These are phyloP conservation scores for Siniperca obscura DNA, from an alignment of 2,797 vertebrate species.

Conservation along the genomic window DNA sequence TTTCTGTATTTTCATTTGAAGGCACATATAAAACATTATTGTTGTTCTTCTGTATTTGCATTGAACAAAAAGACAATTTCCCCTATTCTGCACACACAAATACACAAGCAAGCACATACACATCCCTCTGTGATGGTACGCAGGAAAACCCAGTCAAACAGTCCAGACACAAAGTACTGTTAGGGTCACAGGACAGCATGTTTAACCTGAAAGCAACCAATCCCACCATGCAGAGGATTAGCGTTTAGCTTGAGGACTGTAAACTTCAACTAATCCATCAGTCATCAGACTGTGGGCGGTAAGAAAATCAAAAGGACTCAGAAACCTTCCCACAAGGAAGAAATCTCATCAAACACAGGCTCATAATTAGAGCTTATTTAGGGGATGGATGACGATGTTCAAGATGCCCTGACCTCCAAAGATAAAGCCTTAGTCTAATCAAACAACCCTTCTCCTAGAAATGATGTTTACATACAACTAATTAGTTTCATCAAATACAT, in stretches of 20 bases:
- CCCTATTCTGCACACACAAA: neutral
- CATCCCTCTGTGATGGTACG: neutral
- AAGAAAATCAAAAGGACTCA: neutral
- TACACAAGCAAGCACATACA: neutral
- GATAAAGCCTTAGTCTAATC: too few species aligned
- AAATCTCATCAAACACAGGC: neutral
- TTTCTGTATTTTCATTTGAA: neutral
- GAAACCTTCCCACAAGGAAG: neutral
- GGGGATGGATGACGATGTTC: neutral
- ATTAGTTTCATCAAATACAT: neutral
- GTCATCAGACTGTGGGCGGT: neutral
- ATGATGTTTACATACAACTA: neutral
- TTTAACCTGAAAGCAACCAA: neutral
- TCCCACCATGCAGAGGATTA: neutral
- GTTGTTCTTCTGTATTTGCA: neutral
- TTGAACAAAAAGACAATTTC: neutral
- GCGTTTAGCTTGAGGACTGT: neutral
- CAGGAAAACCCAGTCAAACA: constrained; percentile 22
- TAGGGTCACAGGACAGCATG: neutral
- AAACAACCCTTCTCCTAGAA: neutral
- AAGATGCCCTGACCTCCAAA: constrained; percentile 3
- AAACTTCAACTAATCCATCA: constrained; percentile 7
- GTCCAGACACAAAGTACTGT: constrained; percentile 17
- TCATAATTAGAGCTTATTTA: neutral
- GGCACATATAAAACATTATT: neutral